These are phyloP conservation scores for Solen grandis DNA, from an alignment of 1,140 invertebrate genomes.

Conservation along the genomic window DNA sequence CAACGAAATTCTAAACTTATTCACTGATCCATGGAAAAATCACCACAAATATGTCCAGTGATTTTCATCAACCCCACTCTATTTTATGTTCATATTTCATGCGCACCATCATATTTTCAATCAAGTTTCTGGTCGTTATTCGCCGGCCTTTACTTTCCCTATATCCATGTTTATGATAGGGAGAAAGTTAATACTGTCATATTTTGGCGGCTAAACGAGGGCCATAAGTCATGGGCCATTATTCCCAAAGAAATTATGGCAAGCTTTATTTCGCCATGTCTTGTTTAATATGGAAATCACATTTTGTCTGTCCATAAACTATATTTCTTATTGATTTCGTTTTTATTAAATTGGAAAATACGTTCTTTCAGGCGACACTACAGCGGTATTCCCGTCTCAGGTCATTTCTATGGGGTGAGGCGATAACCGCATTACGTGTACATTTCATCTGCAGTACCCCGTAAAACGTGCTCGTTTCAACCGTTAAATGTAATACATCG, in stretches of 20 bases:
- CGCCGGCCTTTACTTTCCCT: conserved; percentile 13
- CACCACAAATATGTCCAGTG: no score
- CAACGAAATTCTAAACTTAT: no score
- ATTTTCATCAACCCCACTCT: no score
- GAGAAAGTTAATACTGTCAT: conserved; percentile 15
- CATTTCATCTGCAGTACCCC: no score
- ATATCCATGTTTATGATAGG: conserved; percentile 10
- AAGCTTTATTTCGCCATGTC: conserved; percentile 27
- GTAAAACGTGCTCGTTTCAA: no score
- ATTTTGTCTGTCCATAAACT: conserved; percentile 36
- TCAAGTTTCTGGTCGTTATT: conserved; percentile 14
- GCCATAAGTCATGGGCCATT: conserved; percentile 40
- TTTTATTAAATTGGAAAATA: conserved; percentile 32
- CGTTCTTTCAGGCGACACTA: no score
- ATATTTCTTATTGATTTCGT: conserved; percentile 27
- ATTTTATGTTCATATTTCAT: conserved; percentile 27
- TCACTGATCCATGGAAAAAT: no score
- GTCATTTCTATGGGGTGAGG: no score
- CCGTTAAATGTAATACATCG: no score
- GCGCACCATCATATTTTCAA: conserved; percentile 18
- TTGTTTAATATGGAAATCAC: conserved; percentile 34
- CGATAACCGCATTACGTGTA: no score
- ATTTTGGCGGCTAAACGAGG: conserved; percentile 7
- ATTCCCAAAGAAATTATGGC: conserved; percentile 25
- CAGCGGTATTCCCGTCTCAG: no score